Evolutionary conservation across 1,140 invertebrate species (phyloP), one percentile per base, ranked within the genome.

Genomic region (Zaprionus camerounensis): DNA sequence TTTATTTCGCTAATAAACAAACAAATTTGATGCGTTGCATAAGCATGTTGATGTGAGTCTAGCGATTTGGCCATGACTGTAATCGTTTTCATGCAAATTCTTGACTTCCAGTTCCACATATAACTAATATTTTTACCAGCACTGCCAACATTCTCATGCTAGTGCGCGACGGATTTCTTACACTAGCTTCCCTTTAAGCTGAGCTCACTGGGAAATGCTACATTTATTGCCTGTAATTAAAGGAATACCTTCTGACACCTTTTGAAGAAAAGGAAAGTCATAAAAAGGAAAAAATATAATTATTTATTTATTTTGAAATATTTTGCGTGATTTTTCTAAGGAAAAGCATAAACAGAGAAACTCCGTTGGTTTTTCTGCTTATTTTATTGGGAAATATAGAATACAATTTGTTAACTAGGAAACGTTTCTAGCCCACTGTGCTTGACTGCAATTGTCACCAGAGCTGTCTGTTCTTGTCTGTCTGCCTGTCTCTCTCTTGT

Each of bases 341-440:
- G 22, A 13, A 34, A 31, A 6, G 20, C 38, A 61, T 59, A 44
- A 41, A 41, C 5, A 41, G 38, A 9, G 4, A 41, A 6, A 34
- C 9, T 34, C 6, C 7, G 31, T 34, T 34, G 9, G 31, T 34
- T 34, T 34, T 11, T 34, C 31, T 34, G 31, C 31, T 0, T 34
- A 11, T 41, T 41, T n/a, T 41, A 41, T 46, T 17, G 20, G 17
- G 38, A 41, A 41, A 15, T 41, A 41, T 5, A 5, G 15, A 15
- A 5, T 22, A 3, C 36, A 68, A 31, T 46, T 20, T 28, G 26
- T 44, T 56, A 22, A 26, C 38, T 26, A n/a, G 28, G 64, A 49
- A 75, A 78, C 78, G 38, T 67, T 63, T 67, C 70, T 62, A 41
- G 49, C 13, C 68, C 26, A 71, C 59, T 28, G 49, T 55, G 36